Evolutionary conservation across 2,888 invertebrate species (phyloP), one percentile per base, ranked within the genome.

Genomic region (Elysia crispata): DNA sequence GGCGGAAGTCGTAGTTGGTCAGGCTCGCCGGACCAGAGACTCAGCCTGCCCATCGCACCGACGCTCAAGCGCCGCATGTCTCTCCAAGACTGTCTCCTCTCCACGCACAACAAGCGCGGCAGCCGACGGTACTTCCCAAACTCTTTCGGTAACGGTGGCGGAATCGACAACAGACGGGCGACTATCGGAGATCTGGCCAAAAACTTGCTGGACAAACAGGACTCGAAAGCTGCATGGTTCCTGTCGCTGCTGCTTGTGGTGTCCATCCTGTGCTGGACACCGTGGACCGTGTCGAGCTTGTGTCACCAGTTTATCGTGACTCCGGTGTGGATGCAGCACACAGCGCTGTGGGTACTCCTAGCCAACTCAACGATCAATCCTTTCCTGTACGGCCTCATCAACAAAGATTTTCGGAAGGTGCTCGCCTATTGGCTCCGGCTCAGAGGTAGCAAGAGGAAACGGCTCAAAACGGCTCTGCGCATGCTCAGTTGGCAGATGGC

Each of bases 231-330:
- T 0, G 83, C 88, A 1, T 80, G 88, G 41, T 87, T 86, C 20
- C 79, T 89, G 28, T 86, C 87, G 5, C 76, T 89, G 41, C 84
- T 89, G 50, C 87, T 89, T 8, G 79, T 87, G 8, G 86, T 86
- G 28, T 87, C 88, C 41, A 85, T 88, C 8, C 69, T 89, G 1
- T 89, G 88, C 69, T 89, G 89, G 88, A 87, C 88, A 20, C 89
- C 89, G 0, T 84, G 85, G 57, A 86, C 85, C 8, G 73, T 88
- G 5, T 84, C 86, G 69, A 82, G 85, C 50, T 81, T 89, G 5
- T 67, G 88, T 6, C 79, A 85, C 69, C 82, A 85, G 84, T 78
- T 84, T 76, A 1, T 64, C 54, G 18, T 77, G 49, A 50, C 88
- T 28, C 86, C 87, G 13, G 66, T 76, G 8, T 86, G 86, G 84